Evolutionary conservation across 2,888 invertebrate genomes (phyloP).

Genomic region (Euzetes globulus): DNA sequence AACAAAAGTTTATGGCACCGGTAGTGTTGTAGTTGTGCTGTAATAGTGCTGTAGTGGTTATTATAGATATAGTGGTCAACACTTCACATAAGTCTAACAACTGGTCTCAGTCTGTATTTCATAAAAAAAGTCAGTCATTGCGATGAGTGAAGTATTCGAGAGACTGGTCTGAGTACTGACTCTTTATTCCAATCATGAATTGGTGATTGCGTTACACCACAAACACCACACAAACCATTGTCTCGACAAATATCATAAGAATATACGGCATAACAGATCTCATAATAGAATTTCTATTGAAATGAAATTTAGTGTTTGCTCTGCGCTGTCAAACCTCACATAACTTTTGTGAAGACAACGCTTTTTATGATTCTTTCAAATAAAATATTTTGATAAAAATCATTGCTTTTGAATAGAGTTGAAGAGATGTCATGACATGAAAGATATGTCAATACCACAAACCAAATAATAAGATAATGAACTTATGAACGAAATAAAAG

Average conservation of each 20-base stretch:
- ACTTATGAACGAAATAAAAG: background rate
- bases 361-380: background rate
- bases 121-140: background rate
- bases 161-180: background rate
- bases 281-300: background rate
- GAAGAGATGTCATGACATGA: slow-evolving; percentile 22
- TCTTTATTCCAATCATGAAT: background rate
- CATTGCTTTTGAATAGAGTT: background rate
- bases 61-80: slow-evolving; percentile 11
- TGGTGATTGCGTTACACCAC: background rate
- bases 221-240: background rate
- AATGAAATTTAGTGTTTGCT: slow-evolving; percentile 11
- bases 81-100: background rate
- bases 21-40: background rate
- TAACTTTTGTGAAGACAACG: background rate
- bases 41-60: background rate
- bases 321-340: background rate
- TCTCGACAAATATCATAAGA: background rate
- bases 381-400: background rate
- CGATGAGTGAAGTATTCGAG: background rate
- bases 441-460: slow-evolving; percentile 22
- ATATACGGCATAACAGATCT: background rate
- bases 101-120: background rate
- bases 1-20: background rate
- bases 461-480: slow-evolving; percentile 14